phyloP scores from a whole-genome alignment of 2,888 invertebrate genomes.

The Hemaris fuciformis region DNA sequence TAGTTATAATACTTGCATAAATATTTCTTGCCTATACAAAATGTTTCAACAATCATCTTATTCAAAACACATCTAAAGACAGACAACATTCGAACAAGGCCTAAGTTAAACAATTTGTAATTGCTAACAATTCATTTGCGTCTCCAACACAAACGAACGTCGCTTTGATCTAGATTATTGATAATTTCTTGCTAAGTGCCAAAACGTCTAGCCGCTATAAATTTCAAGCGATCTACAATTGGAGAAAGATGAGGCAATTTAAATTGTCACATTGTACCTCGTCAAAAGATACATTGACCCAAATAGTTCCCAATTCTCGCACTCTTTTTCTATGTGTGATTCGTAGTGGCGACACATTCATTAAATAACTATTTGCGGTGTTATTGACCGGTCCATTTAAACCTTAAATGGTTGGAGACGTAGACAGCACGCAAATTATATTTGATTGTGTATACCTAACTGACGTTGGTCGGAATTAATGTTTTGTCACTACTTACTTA shows the following conservation, averaged over 20 bases:
- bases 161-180: not conserved
- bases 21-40: too few species aligned
- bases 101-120: not conserved
- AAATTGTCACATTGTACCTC: conserved; percentile 14
- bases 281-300: conserved; percentile 45
- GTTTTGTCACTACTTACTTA: not conserved
- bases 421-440: conserved; percentile 5
- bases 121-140: not conserved
- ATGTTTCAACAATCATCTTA: too few species aligned
- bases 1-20: too few species aligned
- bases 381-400: conserved; percentile 47
- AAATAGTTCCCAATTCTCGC: conserved; percentile 51
- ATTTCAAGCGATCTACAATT: conserved; percentile 5
- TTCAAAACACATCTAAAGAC: not conserved
- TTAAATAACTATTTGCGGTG: conserved; percentile 39
- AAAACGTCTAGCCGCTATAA: conserved; percentile 9
- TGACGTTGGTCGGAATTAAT: not conserved
- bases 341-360: conserved; percentile 37
- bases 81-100: not conserved
- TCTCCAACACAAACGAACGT: not conserved
- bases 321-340: conserved; percentile 39
- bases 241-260: conserved; percentile 2
- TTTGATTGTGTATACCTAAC: conserved; percentile 1
- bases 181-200: not conserved
- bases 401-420: not conserved